Conservation (phyloP, 2,797 vertebrate species). For the Geotrypetes seraphini region DNA sequence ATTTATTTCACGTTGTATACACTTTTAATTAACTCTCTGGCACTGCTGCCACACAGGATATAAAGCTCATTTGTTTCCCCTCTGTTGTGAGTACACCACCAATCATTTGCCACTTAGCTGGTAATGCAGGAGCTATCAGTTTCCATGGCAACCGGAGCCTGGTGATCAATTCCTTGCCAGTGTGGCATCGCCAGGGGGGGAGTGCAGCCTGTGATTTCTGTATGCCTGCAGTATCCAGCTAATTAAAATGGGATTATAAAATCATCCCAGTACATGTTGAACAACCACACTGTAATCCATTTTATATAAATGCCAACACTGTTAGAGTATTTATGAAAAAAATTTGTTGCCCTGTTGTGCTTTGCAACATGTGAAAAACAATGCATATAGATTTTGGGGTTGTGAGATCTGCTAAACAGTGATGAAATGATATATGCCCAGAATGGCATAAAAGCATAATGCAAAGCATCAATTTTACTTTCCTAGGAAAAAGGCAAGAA, state of each 20-base stretch:
- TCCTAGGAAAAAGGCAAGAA: slow-evolving; percentile 22
- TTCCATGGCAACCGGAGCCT: slow-evolving; percentile 80
- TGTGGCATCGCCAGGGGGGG: slow-evolving; percentile 84
- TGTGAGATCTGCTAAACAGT: neutral
- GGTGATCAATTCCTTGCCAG: slow-evolving; percentile 95
- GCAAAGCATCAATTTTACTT: slow-evolving; percentile 14
- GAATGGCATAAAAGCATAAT: neutral
- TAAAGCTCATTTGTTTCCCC: slow-evolving; percentile 68
- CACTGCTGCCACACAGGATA: slow-evolving; percentile 68
- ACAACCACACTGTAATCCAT: slow-evolving; percentile 77
- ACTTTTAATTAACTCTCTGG: slow-evolving; percentile 93
- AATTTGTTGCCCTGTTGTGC: slow-evolving; percentile 17
- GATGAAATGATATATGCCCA: slow-evolving; percentile 19
- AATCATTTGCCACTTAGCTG: slow-evolving; percentile 92
- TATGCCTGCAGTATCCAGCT: slow-evolving; percentile 76
- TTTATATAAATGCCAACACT: slow-evolving; percentile 79
- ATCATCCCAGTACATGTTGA: slow-evolving; percentile 75
- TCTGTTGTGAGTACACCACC: slow-evolving; percentile 67
- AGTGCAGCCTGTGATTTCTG: slow-evolving; percentile 60
- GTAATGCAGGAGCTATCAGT: slow-evolving; percentile 81
- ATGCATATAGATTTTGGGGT: slow-evolving; percentile 6
- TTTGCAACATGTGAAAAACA: neutral
- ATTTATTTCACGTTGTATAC: slow-evolving; percentile 87
- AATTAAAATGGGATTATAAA: slow-evolving; percentile 95
- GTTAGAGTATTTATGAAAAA: slow-evolving; percentile 38